These are phyloP conservation scores for Dendroctonus valens DNA, from an alignment of 1,140 invertebrate species.

Conservation along the genomic window DNA sequence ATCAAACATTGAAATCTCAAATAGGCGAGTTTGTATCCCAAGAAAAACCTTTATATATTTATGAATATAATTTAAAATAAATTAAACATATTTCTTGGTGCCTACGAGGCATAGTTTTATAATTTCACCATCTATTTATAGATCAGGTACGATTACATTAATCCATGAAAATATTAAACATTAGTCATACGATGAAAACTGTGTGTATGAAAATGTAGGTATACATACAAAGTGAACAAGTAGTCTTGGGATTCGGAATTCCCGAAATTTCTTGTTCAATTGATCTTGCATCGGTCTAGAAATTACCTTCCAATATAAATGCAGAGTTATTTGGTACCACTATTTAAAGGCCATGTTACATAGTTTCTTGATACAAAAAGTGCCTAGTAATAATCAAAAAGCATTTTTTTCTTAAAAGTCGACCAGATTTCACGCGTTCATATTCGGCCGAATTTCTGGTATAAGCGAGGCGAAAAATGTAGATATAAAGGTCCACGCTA, in stretches of 20 bases:
- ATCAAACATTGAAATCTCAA: background rate
- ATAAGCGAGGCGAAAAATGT: constrained; percentile 76
- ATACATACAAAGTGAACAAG: background rate
- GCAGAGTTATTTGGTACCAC: background rate
- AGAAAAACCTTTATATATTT: no score
- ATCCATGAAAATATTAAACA: no score
- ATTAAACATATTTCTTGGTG: no score
- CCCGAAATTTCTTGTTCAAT: background rate
- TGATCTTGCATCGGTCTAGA: background rate
- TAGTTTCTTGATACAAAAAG: background rate
- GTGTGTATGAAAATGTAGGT: no score
- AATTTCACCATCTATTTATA: no score
- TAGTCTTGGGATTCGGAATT: background rate
- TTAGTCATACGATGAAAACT: no score
- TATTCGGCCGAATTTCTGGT: constrained; percentile 65
- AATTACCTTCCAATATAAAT: background rate
- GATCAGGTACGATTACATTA: no score
- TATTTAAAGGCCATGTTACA: background rate
- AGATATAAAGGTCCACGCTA: constrained; percentile 72
- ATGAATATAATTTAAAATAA: no score
- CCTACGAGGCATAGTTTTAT: no score
- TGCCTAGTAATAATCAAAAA: background rate
- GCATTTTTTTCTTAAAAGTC: background rate
- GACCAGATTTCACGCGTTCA: constrained; percentile 26
- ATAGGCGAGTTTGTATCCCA: no score